phyloP scores from a whole-genome alignment of 2,888 invertebrate species.

The Rhamnusium bicolor region DNA sequence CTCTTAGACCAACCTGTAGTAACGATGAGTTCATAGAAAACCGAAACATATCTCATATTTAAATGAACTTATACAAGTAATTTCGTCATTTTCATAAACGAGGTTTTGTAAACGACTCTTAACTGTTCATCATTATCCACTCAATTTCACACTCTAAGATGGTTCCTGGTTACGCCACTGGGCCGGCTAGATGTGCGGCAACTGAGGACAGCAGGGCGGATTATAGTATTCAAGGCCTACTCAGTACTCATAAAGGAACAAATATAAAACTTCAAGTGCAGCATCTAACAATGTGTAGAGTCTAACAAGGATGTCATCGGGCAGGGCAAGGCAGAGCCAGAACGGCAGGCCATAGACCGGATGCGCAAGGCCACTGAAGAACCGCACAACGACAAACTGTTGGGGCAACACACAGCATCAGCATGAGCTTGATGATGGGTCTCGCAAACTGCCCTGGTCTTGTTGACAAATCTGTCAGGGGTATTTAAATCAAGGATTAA shows the following conservation, averaged over 20 bases:
- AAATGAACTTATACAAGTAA: too few species aligned
- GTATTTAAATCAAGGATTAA: too few species aligned
- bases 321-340: slow-evolving; percentile 13
- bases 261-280: slow-evolving; percentile 30
- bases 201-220: slow-evolving; percentile 23
- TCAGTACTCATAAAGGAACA: slow-evolving; percentile 26
- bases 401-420: slow-evolving; percentile 22
- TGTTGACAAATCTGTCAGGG: background rate
- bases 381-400: slow-evolving; percentile 37
- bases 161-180: background rate
- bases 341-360: slow-evolving; percentile 39
- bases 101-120: too few species aligned
- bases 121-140: too few species aligned
- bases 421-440: background rate
- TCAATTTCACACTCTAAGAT: background rate
- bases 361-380: slow-evolving; percentile 45
- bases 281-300: slow-evolving; percentile 29
- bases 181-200: background rate
- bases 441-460: background rate
- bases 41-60: too few species aligned
- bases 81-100: too few species aligned
- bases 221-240: slow-evolving; percentile 26
- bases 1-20: too few species aligned
- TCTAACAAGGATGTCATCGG: slow-evolving; percentile 30
- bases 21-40: too few species aligned